phyloP scores from a whole-genome alignment of 2,797 vertebrate genomes.

The Pseudocheirus occidentalis region DNA sequence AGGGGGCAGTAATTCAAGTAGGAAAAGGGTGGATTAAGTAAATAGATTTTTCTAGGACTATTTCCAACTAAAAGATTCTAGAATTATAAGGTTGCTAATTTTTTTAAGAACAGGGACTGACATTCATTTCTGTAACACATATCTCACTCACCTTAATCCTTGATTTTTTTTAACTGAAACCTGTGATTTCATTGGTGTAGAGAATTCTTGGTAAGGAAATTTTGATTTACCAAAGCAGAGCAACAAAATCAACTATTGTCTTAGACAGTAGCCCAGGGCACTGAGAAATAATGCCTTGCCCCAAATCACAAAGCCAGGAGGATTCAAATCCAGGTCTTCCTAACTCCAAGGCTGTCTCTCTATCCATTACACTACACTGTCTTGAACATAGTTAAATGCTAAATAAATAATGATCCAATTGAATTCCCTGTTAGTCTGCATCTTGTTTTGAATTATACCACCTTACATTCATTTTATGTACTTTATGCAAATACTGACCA shows the following conservation, averaged over 20 bases:
- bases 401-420: background rate
- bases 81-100: background rate
- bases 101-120: background rate
- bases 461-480: constrained; percentile 7
- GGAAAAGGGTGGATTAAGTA: too few relatives aligned
- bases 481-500: constrained; percentile 14
- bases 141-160: background rate
- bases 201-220: background rate
- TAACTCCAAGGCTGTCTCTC: background rate
- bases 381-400: background rate
- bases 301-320: background rate
- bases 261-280: background rate
- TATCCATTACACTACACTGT: background rate
- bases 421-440: background rate
- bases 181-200: background rate
- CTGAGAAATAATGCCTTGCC: background rate
- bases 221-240: background rate
- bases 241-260: background rate
- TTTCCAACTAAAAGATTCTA: background rate
- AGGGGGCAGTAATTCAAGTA: too few relatives aligned
- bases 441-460: constrained; percentile 14
- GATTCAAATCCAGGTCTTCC: background rate
- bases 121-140: background rate
- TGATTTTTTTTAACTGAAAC: background rate
- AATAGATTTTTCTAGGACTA: background rate